Conservation (phyloP, 2,888 invertebrate species). For the Mamestra brassicae region DNA sequence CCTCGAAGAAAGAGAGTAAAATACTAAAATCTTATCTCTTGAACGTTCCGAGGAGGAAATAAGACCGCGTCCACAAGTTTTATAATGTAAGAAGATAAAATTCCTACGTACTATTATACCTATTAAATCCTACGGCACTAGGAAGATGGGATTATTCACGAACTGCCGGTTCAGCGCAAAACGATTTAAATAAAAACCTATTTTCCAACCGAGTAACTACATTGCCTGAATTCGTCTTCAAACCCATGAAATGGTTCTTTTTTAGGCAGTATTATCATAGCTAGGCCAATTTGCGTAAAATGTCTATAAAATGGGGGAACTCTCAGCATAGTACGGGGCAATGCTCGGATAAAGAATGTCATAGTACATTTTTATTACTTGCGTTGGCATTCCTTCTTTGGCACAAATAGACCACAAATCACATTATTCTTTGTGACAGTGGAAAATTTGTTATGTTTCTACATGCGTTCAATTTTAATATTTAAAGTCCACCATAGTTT, state of each 20-base stretch:
- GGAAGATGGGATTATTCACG: conserved; percentile 30
- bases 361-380: conserved; percentile 70
- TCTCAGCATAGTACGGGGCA: conserved; percentile 61
- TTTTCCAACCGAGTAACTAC: conserved; percentile 33
- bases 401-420: conserved; percentile 66
- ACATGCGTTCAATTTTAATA: conserved; percentile 14
- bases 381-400: conserved; percentile 67
- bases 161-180: conserved; percentile 22
- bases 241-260: conserved; percentile 26
- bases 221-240: conserved; percentile 21
- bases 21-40: conserved; percentile 38
- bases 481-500: conserved; percentile 21
- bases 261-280: conserved; percentile 39
- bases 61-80: conserved; percentile 33
- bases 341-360: conserved; percentile 69
- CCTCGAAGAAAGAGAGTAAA: conserved; percentile 17
- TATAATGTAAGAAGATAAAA: conserved; percentile 28
- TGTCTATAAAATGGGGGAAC: conserved; percentile 48
- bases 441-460: conserved; percentile 44
- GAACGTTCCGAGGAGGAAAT: conserved; percentile 22
- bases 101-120: conserved; percentile 18
- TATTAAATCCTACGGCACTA: conserved; percentile 31
- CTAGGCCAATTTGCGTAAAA: conserved; percentile 42
- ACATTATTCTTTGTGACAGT: conserved; percentile 55
- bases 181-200: conserved; percentile 54